Base-by-base conservation (phyloP, 2,888 invertebrate species). In the Folsomia candida region DNA sequence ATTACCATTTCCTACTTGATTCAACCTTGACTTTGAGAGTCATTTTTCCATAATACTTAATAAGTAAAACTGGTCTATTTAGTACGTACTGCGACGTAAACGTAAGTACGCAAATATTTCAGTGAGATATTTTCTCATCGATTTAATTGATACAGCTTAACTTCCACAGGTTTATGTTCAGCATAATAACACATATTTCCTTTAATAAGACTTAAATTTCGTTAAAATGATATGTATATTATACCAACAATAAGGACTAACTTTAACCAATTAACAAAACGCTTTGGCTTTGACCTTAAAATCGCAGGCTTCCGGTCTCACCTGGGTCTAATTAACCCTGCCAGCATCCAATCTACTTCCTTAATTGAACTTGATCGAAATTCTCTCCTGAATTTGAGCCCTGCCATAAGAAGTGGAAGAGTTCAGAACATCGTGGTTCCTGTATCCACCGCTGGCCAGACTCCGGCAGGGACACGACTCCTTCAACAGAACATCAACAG, bases 401-500 rank as follows among this genome's bases (percentile, higher is more conserved):
- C 54, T 54, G 61, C 18, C 61, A 6, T 26, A 28, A 26, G 61
- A n/a, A n/a, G n/a, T 4, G 29, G 18, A 3, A 37, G 63, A 18
- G 63, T 64, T 22, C 63, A 64, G 51, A 64, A 64, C 25, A 24
- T 64, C 14, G 47, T 64, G 20, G 63, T 64, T 3, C 63, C 63
- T n/a, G 47, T 64, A 3, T 20, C 37, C 18, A 64, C 22, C 37
- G 28, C 51, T 6, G 63, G 47, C 9, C 51, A 51, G 51, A 37
- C 47, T 9, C 63, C 63, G 3, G 61, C 61, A 2, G 28, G 28
- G n/a, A 61, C 61, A 26, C 27, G 28, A 28, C 20, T 61, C 11
- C 29, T 61, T 2, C 61, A 28, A 18, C 4, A 64, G 4, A 54
- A 54, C 20, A 6, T 54, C 22, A 18, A 54, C 18, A 22, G 54